Conservation (phyloP, 2,113 vertebrate species). For the Sialia sialis region DNA sequence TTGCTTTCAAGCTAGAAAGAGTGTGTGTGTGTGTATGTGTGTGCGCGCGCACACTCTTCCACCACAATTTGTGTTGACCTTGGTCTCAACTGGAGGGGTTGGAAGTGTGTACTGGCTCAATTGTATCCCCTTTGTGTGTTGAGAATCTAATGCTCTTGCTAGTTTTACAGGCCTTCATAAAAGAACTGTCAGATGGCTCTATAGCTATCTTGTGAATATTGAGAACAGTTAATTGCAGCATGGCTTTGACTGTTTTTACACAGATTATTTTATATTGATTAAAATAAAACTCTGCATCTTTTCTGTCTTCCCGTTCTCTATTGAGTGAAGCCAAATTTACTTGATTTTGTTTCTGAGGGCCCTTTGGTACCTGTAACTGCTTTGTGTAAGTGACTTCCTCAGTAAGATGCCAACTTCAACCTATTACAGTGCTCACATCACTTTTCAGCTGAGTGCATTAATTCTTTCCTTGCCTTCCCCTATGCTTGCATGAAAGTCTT, state of each 20-base stretch:
- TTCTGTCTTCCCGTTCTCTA: background rate
- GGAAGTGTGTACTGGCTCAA: background rate
- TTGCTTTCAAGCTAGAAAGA: background rate
- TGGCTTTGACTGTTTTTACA: background rate
- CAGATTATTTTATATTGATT: constrained; percentile 16
- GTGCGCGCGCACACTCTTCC: background rate
- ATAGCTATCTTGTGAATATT: background rate
- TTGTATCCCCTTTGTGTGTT: background rate
- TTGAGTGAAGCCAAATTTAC: background rate
- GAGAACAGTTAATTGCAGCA: background rate
- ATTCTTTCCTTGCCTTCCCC: background rate
- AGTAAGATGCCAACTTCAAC: background rate
- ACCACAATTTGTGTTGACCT: background rate
- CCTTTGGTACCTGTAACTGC: background rate
- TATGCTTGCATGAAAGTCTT: background rate
- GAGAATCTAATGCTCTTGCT: background rate
- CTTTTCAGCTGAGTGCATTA: background rate
- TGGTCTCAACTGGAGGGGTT: background rate
- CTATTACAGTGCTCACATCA: background rate
- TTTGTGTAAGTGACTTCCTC: background rate
- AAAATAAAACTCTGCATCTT: background rate
- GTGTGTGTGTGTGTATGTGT: background rate
- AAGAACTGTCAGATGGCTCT: background rate
- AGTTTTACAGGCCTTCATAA: background rate
- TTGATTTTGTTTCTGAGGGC: background rate